These are phyloP conservation scores for Eudyptes chrysolophus DNA, from an alignment of 2,113 vertebrate genomes.

Conservation along the genomic window DNA sequence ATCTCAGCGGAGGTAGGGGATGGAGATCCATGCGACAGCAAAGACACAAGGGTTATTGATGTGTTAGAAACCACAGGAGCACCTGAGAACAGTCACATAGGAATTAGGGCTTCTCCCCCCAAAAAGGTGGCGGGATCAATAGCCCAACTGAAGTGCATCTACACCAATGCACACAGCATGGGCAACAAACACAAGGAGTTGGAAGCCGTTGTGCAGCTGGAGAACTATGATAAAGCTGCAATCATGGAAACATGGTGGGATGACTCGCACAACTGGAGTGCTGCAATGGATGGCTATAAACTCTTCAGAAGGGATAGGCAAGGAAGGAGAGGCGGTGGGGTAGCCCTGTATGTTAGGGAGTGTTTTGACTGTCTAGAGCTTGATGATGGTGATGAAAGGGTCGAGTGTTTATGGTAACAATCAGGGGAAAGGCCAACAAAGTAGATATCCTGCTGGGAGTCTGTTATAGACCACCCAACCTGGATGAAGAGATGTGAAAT, in stretches of 20 bases:
- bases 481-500: neutral
- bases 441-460: neutral
- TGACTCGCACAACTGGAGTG: neutral
- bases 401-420: neutral
- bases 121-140: neutral
- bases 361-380: neutral
- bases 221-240: neutral
- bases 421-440: neutral
- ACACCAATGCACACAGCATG: too few species aligned
- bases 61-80: neutral
- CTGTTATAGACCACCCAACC: neutral
- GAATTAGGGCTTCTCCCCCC: neutral
- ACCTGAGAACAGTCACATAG: neutral
- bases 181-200: neutral
- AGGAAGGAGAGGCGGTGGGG: neutral
- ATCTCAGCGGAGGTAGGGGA: neutral
- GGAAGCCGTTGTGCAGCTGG: neutral
- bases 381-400: neutral
- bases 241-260: neutral
- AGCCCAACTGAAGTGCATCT: neutral
- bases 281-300: neutral
- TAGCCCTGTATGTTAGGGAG: neutral
- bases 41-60: neutral
- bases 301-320: neutral
- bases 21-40: neutral